phyloP scores from a whole-genome alignment of 1,140 invertebrate genomes.

The Propsilocerus akamusi region DNA sequence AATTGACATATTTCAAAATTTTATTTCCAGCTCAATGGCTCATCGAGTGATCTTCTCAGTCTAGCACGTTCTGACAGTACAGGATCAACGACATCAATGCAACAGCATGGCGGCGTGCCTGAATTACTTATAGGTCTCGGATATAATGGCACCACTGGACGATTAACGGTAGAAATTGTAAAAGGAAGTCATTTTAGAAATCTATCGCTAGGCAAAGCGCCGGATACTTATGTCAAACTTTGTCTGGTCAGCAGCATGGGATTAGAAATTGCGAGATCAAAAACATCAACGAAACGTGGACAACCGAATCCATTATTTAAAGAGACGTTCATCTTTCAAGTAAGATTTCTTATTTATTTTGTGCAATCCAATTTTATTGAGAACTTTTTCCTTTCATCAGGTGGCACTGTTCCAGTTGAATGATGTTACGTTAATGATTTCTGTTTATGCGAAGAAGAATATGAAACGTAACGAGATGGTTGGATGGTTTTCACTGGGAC shows the following conservation, averaged over 20 bases:
- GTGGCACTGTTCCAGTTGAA: conserved; percentile 86
- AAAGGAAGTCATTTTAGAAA: conserved; percentile 86
- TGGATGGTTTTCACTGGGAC: conserved; percentile 83
- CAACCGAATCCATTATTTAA: conserved; percentile 92
- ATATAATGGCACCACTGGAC: conserved; percentile 83
- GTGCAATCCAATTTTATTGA: not conserved
- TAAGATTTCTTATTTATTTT: conserved; percentile 20
- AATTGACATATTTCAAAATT: not conserved
- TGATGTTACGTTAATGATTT: conserved; percentile 88
- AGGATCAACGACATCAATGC: conserved; percentile 78
- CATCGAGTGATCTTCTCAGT: conserved; percentile 45
- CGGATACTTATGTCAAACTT: conserved; percentile 87
- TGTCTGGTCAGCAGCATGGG: conserved; percentile 78
- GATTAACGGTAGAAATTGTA: conserved; percentile 73
- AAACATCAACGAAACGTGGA: conserved; percentile 73
- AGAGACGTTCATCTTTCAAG: conserved; percentile 91
- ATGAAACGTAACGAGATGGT: conserved; percentile 94
- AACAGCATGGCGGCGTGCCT: conserved; percentile 72
- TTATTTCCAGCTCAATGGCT: conserved; percentile 21
- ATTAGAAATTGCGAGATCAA: conserved; percentile 79
- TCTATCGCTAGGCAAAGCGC: conserved; percentile 51
- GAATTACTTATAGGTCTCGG: conserved; percentile 74
- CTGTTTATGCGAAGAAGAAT: conserved; percentile 76
- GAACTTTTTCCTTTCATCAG: conserved; percentile 22
- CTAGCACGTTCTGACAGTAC: conserved; percentile 79